Evolutionary conservation across 2,113 vertebrate species (phyloP).

Genomic region (Macrotis lagotis): DNA sequence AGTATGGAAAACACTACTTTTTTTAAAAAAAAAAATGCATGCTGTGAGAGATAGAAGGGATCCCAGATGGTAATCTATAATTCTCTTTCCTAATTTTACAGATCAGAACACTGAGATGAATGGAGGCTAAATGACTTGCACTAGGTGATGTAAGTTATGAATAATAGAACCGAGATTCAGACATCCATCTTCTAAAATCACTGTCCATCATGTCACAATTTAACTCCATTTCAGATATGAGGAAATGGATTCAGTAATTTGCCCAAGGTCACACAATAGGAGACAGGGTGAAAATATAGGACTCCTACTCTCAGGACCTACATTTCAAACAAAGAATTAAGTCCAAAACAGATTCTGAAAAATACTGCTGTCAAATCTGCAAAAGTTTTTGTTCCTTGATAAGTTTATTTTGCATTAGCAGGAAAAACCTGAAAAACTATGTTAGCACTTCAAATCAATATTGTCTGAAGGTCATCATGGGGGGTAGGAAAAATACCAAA

Average conservation of each 20-base stretch:
- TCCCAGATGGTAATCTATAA: background rate
- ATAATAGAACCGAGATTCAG: background rate
- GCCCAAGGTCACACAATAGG: background rate
- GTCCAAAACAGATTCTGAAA: background rate
- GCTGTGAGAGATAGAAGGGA: conserved; percentile 7
- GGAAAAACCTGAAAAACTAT: conserved; percentile 42
- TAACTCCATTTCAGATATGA: background rate
- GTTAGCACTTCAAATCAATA: background rate
- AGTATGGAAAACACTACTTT: conserved; percentile 11
- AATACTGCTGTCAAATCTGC: background rate
- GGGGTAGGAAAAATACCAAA: background rate
- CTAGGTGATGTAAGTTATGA: background rate
- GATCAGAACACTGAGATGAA: background rate
- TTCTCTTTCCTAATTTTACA: conserved; percentile 22
- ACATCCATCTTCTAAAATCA: background rate
- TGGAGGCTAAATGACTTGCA: background rate
- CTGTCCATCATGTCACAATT: background rate
- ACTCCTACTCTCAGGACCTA: conserved; percentile 7
- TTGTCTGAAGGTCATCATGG: background rate
- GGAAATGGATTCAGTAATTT: background rate
- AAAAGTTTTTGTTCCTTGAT: background rate
- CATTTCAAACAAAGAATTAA: conserved; percentile 16
- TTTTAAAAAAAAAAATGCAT: conserved; percentile 1
- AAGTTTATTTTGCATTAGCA: conserved; percentile 11
- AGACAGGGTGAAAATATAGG: background rate